Base-by-base conservation (phyloP, 1,140 invertebrate genomes). In the Procambarus clarkii region DNA sequence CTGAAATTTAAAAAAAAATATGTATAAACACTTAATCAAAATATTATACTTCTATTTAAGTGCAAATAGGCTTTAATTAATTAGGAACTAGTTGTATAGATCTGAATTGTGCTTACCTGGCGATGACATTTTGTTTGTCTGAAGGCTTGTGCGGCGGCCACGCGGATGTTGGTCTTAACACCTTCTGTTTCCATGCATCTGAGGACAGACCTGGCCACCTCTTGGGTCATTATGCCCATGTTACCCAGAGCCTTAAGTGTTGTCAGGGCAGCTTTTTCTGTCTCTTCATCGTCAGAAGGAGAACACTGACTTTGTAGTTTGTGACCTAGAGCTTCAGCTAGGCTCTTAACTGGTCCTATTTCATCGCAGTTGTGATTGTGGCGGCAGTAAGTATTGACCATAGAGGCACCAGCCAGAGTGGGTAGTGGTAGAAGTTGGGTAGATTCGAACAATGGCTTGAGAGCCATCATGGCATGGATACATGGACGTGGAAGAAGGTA, bases 191-290 rank as follows among this genome's bases (percentile, higher is more conserved):
- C 58, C 18, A 85, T 60, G 21, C 82, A 85, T 11, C 74, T 34
- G 13, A 91, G 13, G 18, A 48, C 69, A n/a, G 71, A 45, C 54
- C 34, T 85, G 50, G 82, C 54, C n/a, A 69, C 71, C 7, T 84
- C 88, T 11, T 60, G 88, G 3, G 54, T 91, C 81, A 91, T 69
- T 2, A 91, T 44, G 7, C 88, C 88, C 58, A 85, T 85, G 74
- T 91, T 91, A 64, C 88, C 88, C 34, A 91, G 34, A 18, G 82
- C 88, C 74, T 84, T 91, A 11, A 91, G 54, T 11, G 81, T 78
- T 24, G 60, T 54, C 48, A 91, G 71, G 8, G 80, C 88, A 24
- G 44, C 54, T 64, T 79, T 18, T 24, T 78, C 45, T 2, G 24
- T 45, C 60, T 79, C 71, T 18, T 83, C 71, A 34, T 78, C 88